phyloP scores from a whole-genome alignment of 2,113 vertebrate species.

The Cololabis saira region DNA sequence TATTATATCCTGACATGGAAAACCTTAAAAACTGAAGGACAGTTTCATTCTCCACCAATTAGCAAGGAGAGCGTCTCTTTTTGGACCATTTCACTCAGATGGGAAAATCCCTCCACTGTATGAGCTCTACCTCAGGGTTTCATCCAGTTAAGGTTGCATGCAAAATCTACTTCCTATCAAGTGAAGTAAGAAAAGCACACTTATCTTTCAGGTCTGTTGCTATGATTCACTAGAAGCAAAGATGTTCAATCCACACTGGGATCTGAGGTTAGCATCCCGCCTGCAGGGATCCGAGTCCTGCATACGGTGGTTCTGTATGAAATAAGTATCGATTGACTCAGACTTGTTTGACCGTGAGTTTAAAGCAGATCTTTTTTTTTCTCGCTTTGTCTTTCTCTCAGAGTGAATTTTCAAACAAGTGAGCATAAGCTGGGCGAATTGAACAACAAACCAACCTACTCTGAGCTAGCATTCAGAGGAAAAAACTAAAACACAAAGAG shows the following conservation, averaged over 20 bases:
- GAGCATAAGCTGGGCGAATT: no score
- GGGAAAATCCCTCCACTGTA: constrained; percentile 9
- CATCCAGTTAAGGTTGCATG: background rate
- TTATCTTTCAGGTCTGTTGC: constrained; percentile 6
- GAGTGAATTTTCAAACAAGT: no score
- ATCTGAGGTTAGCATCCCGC: constrained; percentile 1
- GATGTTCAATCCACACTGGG: constrained; percentile 4
- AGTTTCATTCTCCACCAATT: background rate
- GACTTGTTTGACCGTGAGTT: background rate
- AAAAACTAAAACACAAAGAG: no score
- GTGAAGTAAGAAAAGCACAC: background rate
- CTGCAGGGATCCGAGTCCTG: constrained; percentile 9
- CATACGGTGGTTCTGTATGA: constrained; percentile 18
- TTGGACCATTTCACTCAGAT: background rate
- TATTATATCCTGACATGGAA: no score
- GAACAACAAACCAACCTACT: no score
- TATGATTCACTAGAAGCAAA: constrained; percentile 26
- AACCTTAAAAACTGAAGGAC: no score
- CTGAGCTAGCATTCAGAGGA: no score
- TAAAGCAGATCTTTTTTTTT: background rate
- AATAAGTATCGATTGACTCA: constrained; percentile 21
- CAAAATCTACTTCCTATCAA: constrained; percentile 5
- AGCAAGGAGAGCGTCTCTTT: background rate
- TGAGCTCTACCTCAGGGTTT: constrained; percentile 1
- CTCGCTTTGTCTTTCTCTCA: no score